Evolutionary conservation across 2,888 invertebrate species (phyloP).

Genomic region (Ectemnius continuus): DNA sequence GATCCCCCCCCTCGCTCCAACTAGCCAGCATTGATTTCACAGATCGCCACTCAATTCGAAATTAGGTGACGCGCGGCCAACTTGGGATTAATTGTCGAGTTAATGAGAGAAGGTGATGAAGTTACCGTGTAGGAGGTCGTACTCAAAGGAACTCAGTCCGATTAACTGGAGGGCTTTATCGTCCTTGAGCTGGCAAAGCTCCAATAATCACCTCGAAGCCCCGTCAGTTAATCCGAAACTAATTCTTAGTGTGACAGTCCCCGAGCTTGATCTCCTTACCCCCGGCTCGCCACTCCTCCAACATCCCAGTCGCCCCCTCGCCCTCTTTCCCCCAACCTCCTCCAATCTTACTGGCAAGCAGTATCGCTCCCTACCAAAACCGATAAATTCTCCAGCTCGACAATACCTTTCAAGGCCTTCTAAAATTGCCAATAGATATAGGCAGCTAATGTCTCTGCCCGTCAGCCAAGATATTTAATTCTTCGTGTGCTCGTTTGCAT

Average conservation of each 20-base stretch:
- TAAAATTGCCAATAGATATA: too few species aligned
- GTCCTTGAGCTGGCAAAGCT: conserved; percentile 74
- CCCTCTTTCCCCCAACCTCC: neutral
- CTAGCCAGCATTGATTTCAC: too few species aligned
- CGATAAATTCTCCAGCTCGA: too few species aligned
- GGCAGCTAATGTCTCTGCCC: neutral
- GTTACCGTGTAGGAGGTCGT: neutral
- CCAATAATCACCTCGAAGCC: conserved; percentile 74
- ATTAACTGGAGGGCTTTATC: conserved; percentile 72
- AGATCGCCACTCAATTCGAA: neutral
- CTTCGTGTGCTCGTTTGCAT: conserved; percentile 56
- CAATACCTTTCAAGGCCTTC: too few species aligned
- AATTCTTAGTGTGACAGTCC: conserved; percentile 71
- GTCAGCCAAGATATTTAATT: conserved; percentile 52
- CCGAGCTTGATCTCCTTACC: conserved; percentile 40
- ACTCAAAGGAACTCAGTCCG: conserved; percentile 55
- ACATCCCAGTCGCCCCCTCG: neutral
- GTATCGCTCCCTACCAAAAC: conserved; percentile 32
- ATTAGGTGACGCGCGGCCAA: neutral
- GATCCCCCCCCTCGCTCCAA: too few species aligned
- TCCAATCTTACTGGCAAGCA: neutral
- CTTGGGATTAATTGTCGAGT: neutral
- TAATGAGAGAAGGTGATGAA: neutral
- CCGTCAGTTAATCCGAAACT: conserved; percentile 72
- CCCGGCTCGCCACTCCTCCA: conserved; percentile 8